These are phyloP conservation scores for Habroteleia sp. DNA, from an alignment of 2,888 invertebrate genomes.

Conservation along the genomic window DNA sequence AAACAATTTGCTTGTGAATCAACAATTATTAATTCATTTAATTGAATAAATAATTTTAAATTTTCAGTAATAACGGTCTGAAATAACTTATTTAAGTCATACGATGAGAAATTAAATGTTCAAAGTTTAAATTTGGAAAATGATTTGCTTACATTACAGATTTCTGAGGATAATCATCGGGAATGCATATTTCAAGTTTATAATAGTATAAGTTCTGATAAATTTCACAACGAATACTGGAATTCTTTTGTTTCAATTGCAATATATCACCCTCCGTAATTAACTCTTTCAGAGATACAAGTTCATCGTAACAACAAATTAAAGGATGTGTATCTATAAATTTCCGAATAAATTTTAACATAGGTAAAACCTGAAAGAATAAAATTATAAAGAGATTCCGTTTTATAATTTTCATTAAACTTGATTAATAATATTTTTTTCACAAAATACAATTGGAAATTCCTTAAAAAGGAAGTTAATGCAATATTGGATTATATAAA, in stretches of 20 bases:
- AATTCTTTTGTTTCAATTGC: slow-evolving; percentile 86
- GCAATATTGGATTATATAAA: no score
- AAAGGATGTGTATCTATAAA: slow-evolving; percentile 87
- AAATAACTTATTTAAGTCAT: no score
- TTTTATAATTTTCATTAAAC: neutral
- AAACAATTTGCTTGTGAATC: no score
- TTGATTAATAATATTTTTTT: neutral
- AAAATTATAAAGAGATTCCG: no score
- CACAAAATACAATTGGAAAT: slow-evolving; percentile 3
- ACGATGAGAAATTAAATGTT: no score
- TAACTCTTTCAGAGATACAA: slow-evolving; percentile 83
- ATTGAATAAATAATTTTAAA: no score
- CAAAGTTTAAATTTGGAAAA: no score
- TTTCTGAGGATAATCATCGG: slow-evolving; percentile 85
- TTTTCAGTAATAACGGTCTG: no score
- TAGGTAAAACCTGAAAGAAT: slow-evolving; percentile 81
- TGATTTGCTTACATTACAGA: slow-evolving; percentile 82
- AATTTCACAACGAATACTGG: slow-evolving; percentile 83
- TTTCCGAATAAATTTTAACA: slow-evolving; percentile 84
- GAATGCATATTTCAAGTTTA: slow-evolving; percentile 83
- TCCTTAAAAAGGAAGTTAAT: no score
- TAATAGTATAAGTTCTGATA: slow-evolving; percentile 84
- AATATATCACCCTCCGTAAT: slow-evolving; percentile 83
- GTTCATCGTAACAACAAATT: slow-evolving; percentile 88
- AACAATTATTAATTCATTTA: no score